These are phyloP conservation scores for Hyaena hyaena DNA, from an alignment of 2,113 vertebrate genomes.

Conservation along the genomic window DNA sequence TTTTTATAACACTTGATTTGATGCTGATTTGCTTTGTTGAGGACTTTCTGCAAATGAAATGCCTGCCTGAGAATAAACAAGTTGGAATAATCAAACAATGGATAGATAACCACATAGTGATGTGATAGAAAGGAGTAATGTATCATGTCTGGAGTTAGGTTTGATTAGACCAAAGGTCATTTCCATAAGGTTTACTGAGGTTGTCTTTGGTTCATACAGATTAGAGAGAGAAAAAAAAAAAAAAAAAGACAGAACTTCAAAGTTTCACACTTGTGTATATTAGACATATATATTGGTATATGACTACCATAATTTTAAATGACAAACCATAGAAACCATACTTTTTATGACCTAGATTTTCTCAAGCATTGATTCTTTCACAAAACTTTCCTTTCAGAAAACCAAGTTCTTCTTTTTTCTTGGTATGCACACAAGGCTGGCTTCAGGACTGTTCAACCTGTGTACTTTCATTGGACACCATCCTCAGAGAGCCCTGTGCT, in stretches of 20 bases:
- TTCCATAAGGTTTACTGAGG: neutral
- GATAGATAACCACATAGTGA: neutral
- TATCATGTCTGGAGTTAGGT: conserved; percentile 6
- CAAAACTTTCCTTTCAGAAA: neutral
- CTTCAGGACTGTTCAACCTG: neutral
- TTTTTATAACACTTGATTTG: conserved; percentile 52
- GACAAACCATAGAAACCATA: neutral
- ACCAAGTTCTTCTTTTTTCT: neutral
- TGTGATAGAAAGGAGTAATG: neutral
- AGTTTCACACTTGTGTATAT: neutral
- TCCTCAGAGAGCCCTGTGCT: neutral
- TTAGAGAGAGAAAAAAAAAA: neutral
- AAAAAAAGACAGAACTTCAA: neutral
- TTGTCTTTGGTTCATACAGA: neutral
- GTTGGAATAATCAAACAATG: neutral
- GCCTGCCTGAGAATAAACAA: neutral
- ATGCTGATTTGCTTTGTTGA: conserved; percentile 46
- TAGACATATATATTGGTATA: neutral
- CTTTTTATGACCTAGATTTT: neutral
- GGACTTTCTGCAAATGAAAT: conserved; percentile 31
- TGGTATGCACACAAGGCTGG: neutral
- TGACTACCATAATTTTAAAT: neutral
- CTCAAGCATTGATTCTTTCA: neutral
- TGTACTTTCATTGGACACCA: neutral
- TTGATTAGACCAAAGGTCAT: neutral